Percentiles rank a stretch among this genome's conserved stretches.
Evolutionary conservation across 2,797 vertebrate genomes (phyloP).

Genomic region (Kryptolebias ocellatus): DNA sequence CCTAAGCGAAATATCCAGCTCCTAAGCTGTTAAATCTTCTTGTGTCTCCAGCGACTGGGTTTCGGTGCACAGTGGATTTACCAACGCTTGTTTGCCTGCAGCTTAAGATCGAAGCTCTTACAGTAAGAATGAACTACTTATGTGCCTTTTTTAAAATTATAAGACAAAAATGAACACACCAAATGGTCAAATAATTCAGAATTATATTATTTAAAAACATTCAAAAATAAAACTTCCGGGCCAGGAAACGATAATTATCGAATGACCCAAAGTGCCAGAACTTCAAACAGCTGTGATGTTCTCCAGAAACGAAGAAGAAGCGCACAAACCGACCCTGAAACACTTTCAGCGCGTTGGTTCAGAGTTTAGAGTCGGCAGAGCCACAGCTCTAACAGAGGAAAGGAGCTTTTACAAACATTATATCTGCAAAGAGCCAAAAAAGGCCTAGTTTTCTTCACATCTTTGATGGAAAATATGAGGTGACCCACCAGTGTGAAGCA

Average conservation of each 20-base stretch:
- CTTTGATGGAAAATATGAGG: too few relatives aligned
- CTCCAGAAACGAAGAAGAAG: not conserved
- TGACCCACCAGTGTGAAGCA: too few relatives aligned
- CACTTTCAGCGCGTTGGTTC: not conserved
- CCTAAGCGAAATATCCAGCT: not conserved
- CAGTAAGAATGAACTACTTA: not conserved
- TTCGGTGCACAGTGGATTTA: slow-evolving; percentile 1
- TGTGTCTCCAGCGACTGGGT: not conserved
- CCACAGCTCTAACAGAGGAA: too few relatives aligned
- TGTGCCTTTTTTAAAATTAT: not conserved
- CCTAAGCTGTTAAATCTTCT: not conserved
- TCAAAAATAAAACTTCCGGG: too few relatives aligned
- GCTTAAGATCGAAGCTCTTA: not conserved
- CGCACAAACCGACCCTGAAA: not conserved
- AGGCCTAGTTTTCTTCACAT: too few relatives aligned
- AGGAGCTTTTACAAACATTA: too few relatives aligned
- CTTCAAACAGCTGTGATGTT: not conserved
- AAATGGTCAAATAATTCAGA: not conserved
- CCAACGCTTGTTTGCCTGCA: not conserved
- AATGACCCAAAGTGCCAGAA: not conserved
- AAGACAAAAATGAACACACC: not conserved
- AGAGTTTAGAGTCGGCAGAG: too few relatives aligned
- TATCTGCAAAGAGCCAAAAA: too few relatives aligned
- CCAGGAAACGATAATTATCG: not conserved
- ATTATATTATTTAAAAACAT: not conserved